phyloP scores from a whole-genome alignment of 2,797 vertebrate species.

The Protosalanx chinensis region DNA sequence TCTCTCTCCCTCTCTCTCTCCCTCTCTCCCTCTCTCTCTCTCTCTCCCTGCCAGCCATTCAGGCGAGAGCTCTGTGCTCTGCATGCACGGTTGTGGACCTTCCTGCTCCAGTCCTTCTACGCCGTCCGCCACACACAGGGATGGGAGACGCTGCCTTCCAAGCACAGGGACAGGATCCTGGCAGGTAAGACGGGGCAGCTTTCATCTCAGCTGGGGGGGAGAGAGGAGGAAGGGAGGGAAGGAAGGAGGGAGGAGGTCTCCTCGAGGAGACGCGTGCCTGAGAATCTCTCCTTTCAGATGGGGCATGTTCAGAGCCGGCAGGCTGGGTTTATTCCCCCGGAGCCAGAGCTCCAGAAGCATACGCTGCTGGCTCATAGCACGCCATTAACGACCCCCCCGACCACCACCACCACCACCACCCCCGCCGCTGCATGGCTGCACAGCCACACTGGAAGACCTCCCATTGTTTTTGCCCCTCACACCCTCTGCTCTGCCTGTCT shows the following conservation, averaged over 20 bases:
- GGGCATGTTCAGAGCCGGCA: conserved; percentile 36
- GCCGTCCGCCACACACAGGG: conserved; percentile 89
- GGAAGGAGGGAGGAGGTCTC: not conserved
- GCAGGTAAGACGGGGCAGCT: conserved; percentile 82
- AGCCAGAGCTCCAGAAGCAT: conserved; percentile 31
- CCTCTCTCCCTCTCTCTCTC: conserved; percentile 34
- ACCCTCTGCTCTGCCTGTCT: conserved; percentile 9
- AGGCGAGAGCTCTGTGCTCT: conserved; percentile 86
- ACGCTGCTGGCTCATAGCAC: conserved; percentile 27
- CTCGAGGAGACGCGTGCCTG: not conserved
- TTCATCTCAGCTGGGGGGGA: conserved; percentile 75
- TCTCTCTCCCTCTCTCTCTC: conserved; percentile 13
- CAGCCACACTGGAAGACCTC: conserved; percentile 16
- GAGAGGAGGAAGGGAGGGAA: conserved; percentile 87
- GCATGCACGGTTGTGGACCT: conserved; percentile 87
- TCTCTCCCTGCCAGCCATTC: conserved; percentile 79
- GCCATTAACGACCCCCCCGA: conserved; percentile 19
- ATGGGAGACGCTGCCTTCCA: conserved; percentile 85
- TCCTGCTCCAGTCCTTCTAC: conserved; percentile 92
- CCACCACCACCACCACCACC: conserved; percentile 4
- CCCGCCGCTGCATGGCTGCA: conserved; percentile 19
- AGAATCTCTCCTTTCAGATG: conserved; percentile 11
- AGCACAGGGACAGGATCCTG: conserved; percentile 83
- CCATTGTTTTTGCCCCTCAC: conserved; percentile 37
- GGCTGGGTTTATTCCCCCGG: conserved; percentile 22